Conservation (phyloP, 2,888 invertebrate genomes). For the Ophion ventricosus region DNA sequence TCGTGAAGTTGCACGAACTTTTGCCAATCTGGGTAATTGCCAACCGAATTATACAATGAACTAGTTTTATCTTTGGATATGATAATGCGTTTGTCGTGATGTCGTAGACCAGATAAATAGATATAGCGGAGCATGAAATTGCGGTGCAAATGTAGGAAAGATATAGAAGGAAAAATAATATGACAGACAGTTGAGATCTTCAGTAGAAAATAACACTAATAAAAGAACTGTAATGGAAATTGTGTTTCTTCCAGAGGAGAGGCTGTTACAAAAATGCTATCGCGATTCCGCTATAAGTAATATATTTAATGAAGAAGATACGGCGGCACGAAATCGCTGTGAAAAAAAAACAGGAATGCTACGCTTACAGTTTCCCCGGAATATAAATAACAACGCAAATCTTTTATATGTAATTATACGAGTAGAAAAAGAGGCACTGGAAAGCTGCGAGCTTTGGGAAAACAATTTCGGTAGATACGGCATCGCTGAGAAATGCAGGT, state of each 20-base stretch:
- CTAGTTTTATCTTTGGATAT: slow-evolving; percentile 29
- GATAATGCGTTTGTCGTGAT: slow-evolving; percentile 8
- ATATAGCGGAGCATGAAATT: neutral
- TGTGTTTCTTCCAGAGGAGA: neutral
- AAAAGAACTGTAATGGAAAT: neutral
- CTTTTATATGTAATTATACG: too few species aligned
- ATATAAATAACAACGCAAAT: slow-evolving; percentile 12
- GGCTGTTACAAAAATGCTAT: neutral
- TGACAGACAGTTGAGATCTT: neutral
- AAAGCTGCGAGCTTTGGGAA: slow-evolving; percentile 62
- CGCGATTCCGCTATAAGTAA: neutral
- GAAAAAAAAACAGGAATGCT: neutral
- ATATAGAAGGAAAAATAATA: neutral
- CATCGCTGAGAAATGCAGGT: slow-evolving; percentile 10
- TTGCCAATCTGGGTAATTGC: slow-evolving; percentile 65
- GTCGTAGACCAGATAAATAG: neutral
- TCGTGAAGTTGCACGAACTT: slow-evolving; percentile 49
- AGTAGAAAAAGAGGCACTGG: slow-evolving; percentile 51
- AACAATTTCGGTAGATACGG: slow-evolving; percentile 67
- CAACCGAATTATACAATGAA: slow-evolving; percentile 56
- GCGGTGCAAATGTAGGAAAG: neutral
- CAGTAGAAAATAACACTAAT: slow-evolving; percentile 6
- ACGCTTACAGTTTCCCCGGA: neutral
- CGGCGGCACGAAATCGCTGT: neutral
- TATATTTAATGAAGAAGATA: neutral